These are phyloP conservation scores for Ommatoiulus sabulosus DNA, from an alignment of 2,888 invertebrate genomes.

Conservation along the genomic window DNA sequence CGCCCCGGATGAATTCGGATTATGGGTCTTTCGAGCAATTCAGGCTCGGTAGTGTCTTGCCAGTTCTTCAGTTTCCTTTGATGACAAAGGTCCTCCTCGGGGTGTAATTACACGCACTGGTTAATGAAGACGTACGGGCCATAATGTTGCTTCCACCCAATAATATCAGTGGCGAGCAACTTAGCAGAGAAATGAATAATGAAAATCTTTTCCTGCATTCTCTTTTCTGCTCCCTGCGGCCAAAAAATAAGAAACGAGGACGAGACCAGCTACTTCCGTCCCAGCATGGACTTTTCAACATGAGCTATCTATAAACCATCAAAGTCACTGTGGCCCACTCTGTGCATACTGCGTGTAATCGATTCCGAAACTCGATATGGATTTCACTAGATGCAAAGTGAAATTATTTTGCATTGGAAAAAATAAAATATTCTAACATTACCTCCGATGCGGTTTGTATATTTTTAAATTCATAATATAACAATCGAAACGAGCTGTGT, in stretches of 20 bases:
- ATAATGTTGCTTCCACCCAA: not conserved
- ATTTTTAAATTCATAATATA: no score
- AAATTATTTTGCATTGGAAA: no score
- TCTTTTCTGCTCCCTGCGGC: not conserved
- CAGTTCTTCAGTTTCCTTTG: not conserved
- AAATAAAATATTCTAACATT: no score
- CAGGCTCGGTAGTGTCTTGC: not conserved
- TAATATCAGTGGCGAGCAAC: not conserved
- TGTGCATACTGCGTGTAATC: not conserved
- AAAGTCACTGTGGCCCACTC: not conserved
- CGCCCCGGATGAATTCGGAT: not conserved
- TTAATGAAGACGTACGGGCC: conserved; percentile 22
- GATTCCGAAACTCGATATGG: not conserved
- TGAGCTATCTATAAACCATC: not conserved
- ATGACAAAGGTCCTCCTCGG: conserved; percentile 35
- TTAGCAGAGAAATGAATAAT: conserved; percentile 33
- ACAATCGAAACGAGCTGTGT: no score
- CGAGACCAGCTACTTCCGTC: not conserved
- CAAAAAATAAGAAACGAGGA: not conserved
- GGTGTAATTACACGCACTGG: not conserved
- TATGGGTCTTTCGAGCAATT: not conserved
- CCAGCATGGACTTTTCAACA: not conserved
- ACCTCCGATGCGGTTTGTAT: no score
- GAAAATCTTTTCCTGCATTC: conserved; percentile 8
- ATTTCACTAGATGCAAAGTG: no score